phyloP scores from a whole-genome alignment of 2,888 invertebrate genomes.

The Caenorhabditis virilis region DNA sequence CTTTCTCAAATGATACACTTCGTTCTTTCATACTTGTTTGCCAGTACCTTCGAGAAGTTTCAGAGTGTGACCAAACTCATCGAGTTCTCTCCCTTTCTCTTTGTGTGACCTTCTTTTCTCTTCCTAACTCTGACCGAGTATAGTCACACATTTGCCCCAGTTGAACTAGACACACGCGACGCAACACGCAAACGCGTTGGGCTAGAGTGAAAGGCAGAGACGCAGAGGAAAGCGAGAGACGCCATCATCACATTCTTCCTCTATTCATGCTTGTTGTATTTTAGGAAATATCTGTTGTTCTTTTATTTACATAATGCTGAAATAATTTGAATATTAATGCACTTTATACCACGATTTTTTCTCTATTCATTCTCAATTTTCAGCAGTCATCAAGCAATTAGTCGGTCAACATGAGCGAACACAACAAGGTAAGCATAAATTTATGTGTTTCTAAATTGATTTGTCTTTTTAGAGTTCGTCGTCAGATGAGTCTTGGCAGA shows the following conservation, averaged over 20 bases:
- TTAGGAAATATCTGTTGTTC: conserved; percentile 11
- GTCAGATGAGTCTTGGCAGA: conserved; percentile 38
- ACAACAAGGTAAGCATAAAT: conserved; percentile 40
- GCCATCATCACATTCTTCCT: conserved; percentile 15
- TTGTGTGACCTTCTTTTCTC: conserved; percentile 18
- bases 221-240: conserved; percentile 12
- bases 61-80: conserved; percentile 9
- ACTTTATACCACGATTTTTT: conserved; percentile 31
- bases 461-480: conserved; percentile 43
- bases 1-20: conserved; percentile 12
- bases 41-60: conserved; percentile 20
- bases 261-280: conserved; percentile 5
- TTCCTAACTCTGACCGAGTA: conserved; percentile 12
- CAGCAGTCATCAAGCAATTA: conserved; percentile 5
- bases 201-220: conserved; percentile 11
- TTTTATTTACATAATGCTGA: conserved; percentile 25
- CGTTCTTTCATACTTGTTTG: conserved; percentile 18
- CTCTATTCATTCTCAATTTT: conserved; percentile 35
- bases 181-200: conserved; percentile 9
- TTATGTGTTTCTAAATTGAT: conserved; percentile 37
- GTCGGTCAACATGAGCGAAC: conserved; percentile 32
- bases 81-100: conserved; percentile 11
- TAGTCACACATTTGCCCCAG: conserved; percentile 9
- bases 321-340: conserved; percentile 18
- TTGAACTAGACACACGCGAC: conserved; percentile 11